Percentiles rank a stretch among this genome's conserved stretches.
These are phyloP conservation scores for Sarcophaga carnaria DNA, from an alignment of 2,888 invertebrate species.

Conservation along the genomic window DNA sequence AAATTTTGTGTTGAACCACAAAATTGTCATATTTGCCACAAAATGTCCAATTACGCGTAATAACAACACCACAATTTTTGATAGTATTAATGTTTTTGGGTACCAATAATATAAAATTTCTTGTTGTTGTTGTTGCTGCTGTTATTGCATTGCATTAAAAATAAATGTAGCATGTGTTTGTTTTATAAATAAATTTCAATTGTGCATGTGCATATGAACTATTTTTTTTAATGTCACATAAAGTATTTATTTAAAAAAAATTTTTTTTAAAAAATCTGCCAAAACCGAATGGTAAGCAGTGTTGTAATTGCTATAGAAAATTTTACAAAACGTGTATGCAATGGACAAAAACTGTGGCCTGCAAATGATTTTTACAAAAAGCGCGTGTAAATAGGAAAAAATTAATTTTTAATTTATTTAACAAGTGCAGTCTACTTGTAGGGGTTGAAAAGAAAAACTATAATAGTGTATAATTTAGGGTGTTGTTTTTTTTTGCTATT, in stretches of 20 bases:
- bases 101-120: conserved; percentile 29
- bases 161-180: conserved; percentile 49
- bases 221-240: neutral
- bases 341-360: neutral
- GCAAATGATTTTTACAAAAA: conserved; percentile 1
- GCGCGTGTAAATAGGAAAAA: conserved; percentile 4
- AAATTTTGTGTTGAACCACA: conserved; percentile 70
- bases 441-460: neutral
- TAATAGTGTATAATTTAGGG: no score
- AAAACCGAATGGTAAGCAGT: neutral
- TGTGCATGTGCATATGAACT: neutral
- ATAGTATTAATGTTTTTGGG: conserved; percentile 58
- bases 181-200: conserved; percentile 19
- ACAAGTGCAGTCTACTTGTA: neutral
- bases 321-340: neutral
- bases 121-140: neutral
- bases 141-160: conserved; percentile 24
- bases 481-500: no score
- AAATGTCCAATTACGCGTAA: conserved; percentile 72
- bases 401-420: neutral
- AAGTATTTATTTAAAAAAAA: neutral
- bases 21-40: conserved; percentile 73
- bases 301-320: neutral
- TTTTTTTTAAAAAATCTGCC: neutral
- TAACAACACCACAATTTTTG: conserved; percentile 67